A percentile compares a stretch with the other conserved stretches of the same genome.
Conservation (phyloP, 92 coral and sea anemone genomes). For the Phenganax stokvisi region DNA sequence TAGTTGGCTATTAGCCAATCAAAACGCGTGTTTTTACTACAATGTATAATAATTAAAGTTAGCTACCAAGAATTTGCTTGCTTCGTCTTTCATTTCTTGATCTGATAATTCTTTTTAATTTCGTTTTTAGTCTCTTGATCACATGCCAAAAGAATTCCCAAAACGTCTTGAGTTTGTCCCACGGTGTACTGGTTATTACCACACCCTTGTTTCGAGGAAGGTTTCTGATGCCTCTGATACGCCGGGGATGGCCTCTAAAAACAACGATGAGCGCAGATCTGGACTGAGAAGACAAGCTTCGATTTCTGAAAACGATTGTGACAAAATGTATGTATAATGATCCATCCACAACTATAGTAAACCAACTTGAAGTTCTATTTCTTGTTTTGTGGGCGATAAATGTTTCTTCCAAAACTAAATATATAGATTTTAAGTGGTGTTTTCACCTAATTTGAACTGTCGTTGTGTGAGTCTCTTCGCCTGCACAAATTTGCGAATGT, state of each 20-base stretch:
- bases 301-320: slow-evolving; percentile 22
- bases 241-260: background rate
- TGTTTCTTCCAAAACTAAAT: too few relatives aligned
- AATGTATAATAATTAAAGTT: too few relatives aligned
- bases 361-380: background rate
- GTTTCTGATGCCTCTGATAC: background rate
- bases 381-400: background rate
- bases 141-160: slow-evolving; percentile 20
- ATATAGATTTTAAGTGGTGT: too few relatives aligned
- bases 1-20: too few relatives aligned
- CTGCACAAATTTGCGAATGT: too few relatives aligned
- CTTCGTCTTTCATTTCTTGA: background rate
- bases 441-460: too few relatives aligned
- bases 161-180: slow-evolving; percentile 22
- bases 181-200: background rate
- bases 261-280: background rate
- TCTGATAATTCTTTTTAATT: background rate
- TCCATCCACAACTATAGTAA: background rate
- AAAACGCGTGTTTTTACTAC: too few relatives aligned
- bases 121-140: slow-evolving; percentile 27
- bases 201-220: slow-evolving; percentile 22
- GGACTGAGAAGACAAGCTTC: background rate
- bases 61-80: too few relatives aligned
- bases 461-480: too few relatives aligned
- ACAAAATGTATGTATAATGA: slow-evolving; percentile 14